phyloP scores from a whole-genome alignment of 2,113 vertebrate genomes.

The Entelurus aequoreus region DNA sequence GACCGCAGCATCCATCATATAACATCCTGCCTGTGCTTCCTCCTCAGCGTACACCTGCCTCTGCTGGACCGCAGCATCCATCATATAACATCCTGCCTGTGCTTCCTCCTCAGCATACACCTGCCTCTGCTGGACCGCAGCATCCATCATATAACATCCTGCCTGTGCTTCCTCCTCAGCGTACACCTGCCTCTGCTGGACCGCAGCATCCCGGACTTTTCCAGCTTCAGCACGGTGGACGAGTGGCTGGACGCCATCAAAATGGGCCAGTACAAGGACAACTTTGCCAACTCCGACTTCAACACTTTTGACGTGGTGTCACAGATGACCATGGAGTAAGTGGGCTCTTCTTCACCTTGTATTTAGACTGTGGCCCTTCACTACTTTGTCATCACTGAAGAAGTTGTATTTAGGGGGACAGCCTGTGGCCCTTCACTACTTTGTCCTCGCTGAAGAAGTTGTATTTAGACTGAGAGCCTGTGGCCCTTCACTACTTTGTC shows the following conservation, averaged over 20 bases:
- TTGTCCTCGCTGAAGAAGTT: too few relatives aligned
- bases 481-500: too few relatives aligned
- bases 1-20: constrained; percentile 84
- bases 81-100: constrained; percentile 19
- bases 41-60: constrained; percentile 86
- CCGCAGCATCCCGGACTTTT: constrained; percentile 95
- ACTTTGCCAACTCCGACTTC: constrained; percentile 87
- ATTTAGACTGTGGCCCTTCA: too few relatives aligned
- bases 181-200: constrained; percentile 94
- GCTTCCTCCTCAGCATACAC: constrained; percentile 78
- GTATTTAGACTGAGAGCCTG: too few relatives aligned
- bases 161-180: constrained; percentile 61
- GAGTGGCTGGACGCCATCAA: constrained; percentile 99
- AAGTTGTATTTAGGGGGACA: too few relatives aligned
- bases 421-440: too few relatives aligned
- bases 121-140: constrained; percentile 95
- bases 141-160: constrained; percentile 46
- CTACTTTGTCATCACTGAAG: too few relatives aligned
- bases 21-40: constrained; percentile 24
- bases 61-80: constrained; percentile 92
- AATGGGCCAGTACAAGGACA: constrained; percentile 99
- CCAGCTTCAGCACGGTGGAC: constrained; percentile 94
- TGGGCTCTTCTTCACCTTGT: constrained; percentile 30
- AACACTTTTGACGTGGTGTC: constrained; percentile 91
- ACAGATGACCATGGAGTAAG: constrained; percentile 99